Evolutionary conservation across 2,888 invertebrate species (phyloP).

Genomic region (Exocentrus adspersus): DNA sequence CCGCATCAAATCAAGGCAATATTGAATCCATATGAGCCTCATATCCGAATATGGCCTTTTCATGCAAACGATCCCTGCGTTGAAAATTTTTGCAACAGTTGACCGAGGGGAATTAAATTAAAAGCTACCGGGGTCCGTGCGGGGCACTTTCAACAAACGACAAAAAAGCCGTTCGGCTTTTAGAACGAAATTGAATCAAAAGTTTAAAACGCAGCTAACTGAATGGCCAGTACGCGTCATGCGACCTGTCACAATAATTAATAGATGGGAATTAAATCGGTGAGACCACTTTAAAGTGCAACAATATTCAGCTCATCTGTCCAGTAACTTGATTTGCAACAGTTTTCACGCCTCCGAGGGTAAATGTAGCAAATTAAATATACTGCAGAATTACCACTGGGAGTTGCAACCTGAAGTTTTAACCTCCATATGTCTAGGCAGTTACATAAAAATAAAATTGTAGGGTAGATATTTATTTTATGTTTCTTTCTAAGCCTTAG

Average conservation of each 20-base stretch:
- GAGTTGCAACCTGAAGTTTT: not conserved
- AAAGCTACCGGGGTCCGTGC: not conserved
- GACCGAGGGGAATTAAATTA: not conserved
- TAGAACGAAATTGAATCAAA: not conserved
- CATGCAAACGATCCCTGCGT: no score
- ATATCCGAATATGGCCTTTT: no score
- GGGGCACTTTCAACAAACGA: not conserved
- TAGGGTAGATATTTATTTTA: no score
- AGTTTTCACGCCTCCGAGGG: not conserved
- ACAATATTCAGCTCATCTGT: not conserved
- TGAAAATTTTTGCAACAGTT: not conserved
- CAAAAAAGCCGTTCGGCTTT: not conserved
- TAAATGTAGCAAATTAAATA: not conserved
- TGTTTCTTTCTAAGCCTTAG: no score
- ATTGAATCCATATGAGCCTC: no score
- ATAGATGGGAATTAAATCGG: not conserved
- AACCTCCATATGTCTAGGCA: no score
- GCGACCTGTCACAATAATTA: not conserved
- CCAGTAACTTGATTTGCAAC: not conserved
- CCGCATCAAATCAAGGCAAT: no score
- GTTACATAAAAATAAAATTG: no score
- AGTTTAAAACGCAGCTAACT: not conserved
- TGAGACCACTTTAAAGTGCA: not conserved
- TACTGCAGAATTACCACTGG: not conserved
- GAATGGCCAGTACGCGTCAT: not conserved